Evolutionary conservation across 2,113 vertebrate species (phyloP).

Genomic region (Lasiurus borealis): DNA sequence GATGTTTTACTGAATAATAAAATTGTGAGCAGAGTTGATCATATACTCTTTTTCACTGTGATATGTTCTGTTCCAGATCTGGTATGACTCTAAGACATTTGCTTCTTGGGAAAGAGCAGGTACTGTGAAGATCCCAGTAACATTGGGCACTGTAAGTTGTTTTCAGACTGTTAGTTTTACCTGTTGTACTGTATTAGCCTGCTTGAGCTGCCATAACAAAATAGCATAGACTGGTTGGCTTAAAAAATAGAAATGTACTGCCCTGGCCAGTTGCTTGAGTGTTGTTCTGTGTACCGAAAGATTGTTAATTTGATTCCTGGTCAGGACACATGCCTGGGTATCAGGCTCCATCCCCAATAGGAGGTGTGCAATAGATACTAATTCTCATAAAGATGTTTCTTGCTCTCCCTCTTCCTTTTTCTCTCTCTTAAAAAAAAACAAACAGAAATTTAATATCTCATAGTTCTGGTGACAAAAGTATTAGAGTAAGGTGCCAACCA

Average conservation of each 20-base stretch:
- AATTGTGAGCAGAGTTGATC: slow-evolving; percentile 10
- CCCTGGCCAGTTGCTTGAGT: neutral
- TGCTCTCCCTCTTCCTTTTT: neutral
- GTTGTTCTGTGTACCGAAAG: neutral
- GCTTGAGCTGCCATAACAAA: slow-evolving; percentile 4
- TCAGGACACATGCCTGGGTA: neutral
- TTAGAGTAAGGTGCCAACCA: neutral
- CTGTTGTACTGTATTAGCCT: neutral
- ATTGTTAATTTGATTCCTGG: neutral
- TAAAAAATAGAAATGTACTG: slow-evolving; percentile 12
- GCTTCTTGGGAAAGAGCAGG: slow-evolving; percentile 83
- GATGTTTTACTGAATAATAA: neutral
- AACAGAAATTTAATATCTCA: neutral
- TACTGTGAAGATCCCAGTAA: slow-evolving; percentile 90
- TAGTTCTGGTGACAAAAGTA: neutral
- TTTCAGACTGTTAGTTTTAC: slow-evolving; percentile 62
- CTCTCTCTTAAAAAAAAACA: neutral
- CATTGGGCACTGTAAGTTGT: slow-evolving; percentile 90
- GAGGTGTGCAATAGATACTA: neutral
- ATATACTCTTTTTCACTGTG: neutral
- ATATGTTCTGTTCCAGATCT: slow-evolving; percentile 86
- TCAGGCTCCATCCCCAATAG: neutral
- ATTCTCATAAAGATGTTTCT: neutral
- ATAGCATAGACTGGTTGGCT: neutral
- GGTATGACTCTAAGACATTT: slow-evolving; percentile 92